Percentiles rank a stretch among this genome's conserved stretches.
phyloP scores from a whole-genome alignment of 2,888 invertebrate genomes.

The Fragum sueziense region DNA sequence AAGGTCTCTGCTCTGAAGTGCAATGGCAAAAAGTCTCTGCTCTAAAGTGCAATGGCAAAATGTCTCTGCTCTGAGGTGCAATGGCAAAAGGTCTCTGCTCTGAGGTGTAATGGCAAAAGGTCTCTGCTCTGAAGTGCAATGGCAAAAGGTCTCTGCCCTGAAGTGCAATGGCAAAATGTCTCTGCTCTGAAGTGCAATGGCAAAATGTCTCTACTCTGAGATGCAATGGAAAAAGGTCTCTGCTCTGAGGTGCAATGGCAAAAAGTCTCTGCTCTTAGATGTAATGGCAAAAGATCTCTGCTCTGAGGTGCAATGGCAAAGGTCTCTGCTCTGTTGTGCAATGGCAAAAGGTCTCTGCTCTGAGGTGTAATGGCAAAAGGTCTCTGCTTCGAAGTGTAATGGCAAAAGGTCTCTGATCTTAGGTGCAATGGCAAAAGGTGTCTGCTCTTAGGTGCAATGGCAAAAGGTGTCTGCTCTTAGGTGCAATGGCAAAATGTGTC shows the following conservation, averaged over 20 bases:
- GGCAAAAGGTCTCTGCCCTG: not conserved
- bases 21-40: not conserved
- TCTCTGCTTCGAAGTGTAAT: not conserved
- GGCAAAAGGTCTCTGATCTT: not conserved
- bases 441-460: not conserved
- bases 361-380: not conserved
- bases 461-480: too few species aligned
- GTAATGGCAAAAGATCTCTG: too few species aligned
- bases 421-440: not conserved
- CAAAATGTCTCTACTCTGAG: not conserved
- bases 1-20: not conserved
- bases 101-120: not conserved
- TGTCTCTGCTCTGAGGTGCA: not conserved
- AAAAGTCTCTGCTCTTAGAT: not conserved
- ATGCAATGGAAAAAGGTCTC: not conserved
- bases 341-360: too few species aligned
- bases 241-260: not conserved
- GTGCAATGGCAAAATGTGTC: too few species aligned
- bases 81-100: not conserved
- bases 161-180: not conserved
- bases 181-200: not conserved
- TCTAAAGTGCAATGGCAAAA: not conserved
- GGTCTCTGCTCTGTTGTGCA: not conserved
- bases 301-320: not conserved
- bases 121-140: too few species aligned